Percentiles rank a stretch among this genome's conserved stretches.
Evolutionary conservation across 2,888 invertebrate species (phyloP).

Genomic region (Andrena marginata): DNA sequence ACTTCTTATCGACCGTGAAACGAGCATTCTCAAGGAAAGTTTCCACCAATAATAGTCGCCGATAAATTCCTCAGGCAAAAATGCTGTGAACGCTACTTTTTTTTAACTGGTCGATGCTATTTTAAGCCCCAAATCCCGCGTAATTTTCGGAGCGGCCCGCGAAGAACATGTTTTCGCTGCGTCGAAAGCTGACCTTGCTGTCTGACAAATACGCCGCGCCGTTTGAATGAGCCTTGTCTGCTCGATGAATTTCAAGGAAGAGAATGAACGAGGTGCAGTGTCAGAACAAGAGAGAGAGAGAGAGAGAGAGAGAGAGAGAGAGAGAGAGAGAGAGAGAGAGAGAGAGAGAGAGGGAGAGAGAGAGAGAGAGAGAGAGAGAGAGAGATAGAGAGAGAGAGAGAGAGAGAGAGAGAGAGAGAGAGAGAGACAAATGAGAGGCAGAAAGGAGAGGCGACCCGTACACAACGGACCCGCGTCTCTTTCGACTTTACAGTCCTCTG

Average conservation of each 20-base stretch:
- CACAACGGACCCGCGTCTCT: conserved; percentile 19
- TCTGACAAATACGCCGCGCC: conserved; percentile 36
- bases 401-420: conserved; percentile 2
- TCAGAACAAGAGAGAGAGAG: not conserved
- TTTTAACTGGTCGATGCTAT: no score
- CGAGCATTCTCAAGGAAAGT: not conserved
- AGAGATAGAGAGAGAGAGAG: conserved; percentile 6
- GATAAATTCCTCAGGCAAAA: not conserved
- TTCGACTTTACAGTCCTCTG: conserved; percentile 18
- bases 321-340: conserved; percentile 12
- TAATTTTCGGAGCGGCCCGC: conserved; percentile 12
- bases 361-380: conserved; percentile 8
- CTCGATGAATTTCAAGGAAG: conserved; percentile 25
- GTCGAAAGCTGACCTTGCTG: conserved; percentile 32
- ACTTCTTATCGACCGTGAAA: not conserved
- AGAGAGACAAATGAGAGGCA: not conserved
- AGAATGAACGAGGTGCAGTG: conserved; percentile 4
- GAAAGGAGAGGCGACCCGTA: conserved; percentile 9
- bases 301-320: conserved; percentile 4
- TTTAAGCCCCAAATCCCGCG: not conserved
- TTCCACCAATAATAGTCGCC: not conserved
- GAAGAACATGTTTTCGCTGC: not conserved
- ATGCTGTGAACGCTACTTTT: no score
- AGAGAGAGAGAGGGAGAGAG: conserved; percentile 1
- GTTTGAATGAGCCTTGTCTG: not conserved